Conservation (phyloP, 2,888 invertebrate genomes). For the Scelioninae gen. 1 region DNA sequence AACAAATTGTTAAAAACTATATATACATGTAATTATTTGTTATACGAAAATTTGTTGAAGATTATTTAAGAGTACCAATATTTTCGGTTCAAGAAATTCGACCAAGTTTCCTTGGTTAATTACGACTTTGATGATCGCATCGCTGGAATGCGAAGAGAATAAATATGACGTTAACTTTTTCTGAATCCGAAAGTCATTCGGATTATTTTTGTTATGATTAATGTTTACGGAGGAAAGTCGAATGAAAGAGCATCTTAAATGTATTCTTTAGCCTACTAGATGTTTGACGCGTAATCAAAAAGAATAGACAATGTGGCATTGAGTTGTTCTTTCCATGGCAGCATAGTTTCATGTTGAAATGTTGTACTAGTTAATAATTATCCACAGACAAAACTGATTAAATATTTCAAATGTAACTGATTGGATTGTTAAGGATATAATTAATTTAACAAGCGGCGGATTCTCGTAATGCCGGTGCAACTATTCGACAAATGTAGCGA, state of each 20-base stretch:
- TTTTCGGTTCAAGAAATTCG: too few species aligned
- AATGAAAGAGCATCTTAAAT: constrained; percentile 9
- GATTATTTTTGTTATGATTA: constrained; percentile 22
- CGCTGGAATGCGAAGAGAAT: neutral
- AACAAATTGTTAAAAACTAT: too few species aligned
- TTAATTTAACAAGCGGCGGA: constrained; percentile 13
- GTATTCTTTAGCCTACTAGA: constrained; percentile 2
- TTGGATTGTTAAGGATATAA: constrained; percentile 21
- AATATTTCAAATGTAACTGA: constrained; percentile 24
- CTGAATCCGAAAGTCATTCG: constrained; percentile 7
- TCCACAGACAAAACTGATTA: constrained; percentile 12
- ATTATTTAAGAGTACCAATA: too few species aligned
- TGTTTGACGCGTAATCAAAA: constrained; percentile 17
- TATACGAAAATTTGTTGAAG: too few species aligned
- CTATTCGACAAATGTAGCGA: constrained; percentile 14
- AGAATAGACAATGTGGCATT: constrained; percentile 25
- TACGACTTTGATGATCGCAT: too few species aligned
- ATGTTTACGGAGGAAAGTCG: constrained; percentile 10
- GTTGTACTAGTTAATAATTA: constrained; percentile 23
- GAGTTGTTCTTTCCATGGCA: neutral
- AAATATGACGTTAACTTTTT: constrained; percentile 13
- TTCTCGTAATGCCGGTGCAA: constrained; percentile 26
- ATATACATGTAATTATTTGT: too few species aligned
- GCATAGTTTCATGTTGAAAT: neutral
- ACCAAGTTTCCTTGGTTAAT: too few species aligned